A percentile compares a stretch with the other conserved stretches of the same genome.
These are phyloP conservation scores for Lutjanus erythropterus DNA, from an alignment of 2,113 vertebrate species.

Conservation along the genomic window DNA sequence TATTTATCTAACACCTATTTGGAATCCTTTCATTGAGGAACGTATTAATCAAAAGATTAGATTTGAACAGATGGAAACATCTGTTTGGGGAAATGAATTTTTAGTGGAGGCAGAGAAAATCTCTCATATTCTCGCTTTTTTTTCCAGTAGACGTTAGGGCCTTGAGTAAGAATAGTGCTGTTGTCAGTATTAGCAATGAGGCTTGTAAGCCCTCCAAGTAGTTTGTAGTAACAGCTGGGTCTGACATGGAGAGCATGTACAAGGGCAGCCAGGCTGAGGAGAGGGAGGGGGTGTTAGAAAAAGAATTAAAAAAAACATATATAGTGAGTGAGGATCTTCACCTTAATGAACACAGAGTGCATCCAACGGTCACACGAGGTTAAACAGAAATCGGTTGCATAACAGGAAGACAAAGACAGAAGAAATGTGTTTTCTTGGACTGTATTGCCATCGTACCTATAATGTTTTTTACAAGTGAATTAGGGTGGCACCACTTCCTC, in stretches of 20 bases:
- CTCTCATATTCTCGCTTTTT: constrained; percentile 61
- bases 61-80: constrained; percentile 75
- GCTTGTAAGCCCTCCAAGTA: constrained; percentile 86
- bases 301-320: constrained; percentile 60
- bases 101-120: constrained; percentile 62
- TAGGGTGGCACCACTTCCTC: constrained; percentile 9
- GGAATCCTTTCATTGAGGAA: constrained; percentile 63
- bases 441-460: constrained; percentile 1
- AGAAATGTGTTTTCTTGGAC: constrained; percentile 2
- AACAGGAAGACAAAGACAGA: constrained; percentile 19
- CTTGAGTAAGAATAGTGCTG: constrained; percentile 82
- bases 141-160: constrained; percentile 76
- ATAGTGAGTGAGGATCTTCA: constrained; percentile 56
- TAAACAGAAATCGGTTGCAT: constrained; percentile 33
- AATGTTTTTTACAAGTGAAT: constrained; percentile 21
- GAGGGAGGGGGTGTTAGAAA: constrained; percentile 69
- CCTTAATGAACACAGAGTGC: constrained; percentile 56
- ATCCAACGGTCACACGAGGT: constrained; percentile 15
- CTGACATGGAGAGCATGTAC: constrained; percentile 88
- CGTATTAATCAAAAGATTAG: constrained; percentile 70
- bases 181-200: constrained; percentile 84
- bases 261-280: constrained; percentile 83
- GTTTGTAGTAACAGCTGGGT: constrained; percentile 89
- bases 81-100: constrained; percentile 72
- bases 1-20: constrained; percentile 72